These are phyloP conservation scores for Pedetes capensis DNA, from an alignment of 2,113 vertebrate genomes.

Conservation along the genomic window DNA sequence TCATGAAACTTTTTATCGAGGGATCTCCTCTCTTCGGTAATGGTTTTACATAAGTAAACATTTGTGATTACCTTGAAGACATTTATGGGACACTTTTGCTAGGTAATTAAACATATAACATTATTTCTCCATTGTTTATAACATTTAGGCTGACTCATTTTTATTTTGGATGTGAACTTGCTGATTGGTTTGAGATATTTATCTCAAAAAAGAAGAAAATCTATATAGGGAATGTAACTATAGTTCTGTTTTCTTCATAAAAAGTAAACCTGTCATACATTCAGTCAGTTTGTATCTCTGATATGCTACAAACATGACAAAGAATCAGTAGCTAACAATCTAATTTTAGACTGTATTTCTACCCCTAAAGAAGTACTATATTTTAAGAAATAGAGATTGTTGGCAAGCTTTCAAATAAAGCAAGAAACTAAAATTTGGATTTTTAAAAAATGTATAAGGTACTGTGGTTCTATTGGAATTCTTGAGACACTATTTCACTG, in stretches of 20 bases:
- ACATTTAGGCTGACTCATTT: not conserved
- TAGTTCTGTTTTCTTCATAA: constrained; percentile 38
- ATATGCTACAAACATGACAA: not conserved
- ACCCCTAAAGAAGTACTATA: not conserved
- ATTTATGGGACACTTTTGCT: not conserved
- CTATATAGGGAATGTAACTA: not conserved
- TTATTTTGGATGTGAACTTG: not conserved
- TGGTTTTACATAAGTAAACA: not conserved
- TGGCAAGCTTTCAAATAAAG: constrained; percentile 29
- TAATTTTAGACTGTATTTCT: constrained; percentile 47
- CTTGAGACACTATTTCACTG: not conserved
- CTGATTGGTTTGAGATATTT: not conserved
- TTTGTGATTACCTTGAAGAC: not conserved
- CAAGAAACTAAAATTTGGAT: constrained; percentile 4
- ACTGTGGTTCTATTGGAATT: not conserved
- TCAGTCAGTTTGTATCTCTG: not conserved
- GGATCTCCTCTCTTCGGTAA: not conserved
- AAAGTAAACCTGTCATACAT: not conserved
- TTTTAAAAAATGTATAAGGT: not conserved
- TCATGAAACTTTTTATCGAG: not conserved
- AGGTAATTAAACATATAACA: not conserved
- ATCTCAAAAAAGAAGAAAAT: not conserved
- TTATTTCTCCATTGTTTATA: not conserved
- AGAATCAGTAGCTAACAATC: not conserved
- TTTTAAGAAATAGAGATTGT: constrained; percentile 22